Evolutionary conservation across 2,113 vertebrate species (phyloP).

Genomic region (Chauna torquata): DNA sequence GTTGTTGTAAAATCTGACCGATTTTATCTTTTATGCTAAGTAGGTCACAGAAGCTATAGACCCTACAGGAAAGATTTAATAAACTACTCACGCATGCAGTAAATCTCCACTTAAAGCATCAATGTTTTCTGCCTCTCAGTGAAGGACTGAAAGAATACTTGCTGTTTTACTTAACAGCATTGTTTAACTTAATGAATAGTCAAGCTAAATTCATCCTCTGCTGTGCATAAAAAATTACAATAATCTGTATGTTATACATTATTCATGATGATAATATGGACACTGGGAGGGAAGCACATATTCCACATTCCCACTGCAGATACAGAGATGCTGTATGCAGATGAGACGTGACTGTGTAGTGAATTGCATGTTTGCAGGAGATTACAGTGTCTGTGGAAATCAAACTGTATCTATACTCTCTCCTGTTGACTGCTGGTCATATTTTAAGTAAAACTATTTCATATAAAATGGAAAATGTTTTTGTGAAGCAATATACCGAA

Average conservation of each 20-base stretch:
- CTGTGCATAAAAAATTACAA: not conserved
- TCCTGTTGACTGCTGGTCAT: not conserved
- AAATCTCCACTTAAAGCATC: not conserved
- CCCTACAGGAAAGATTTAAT: not conserved
- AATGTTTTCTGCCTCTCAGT: not conserved
- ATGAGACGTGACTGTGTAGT: not conserved
- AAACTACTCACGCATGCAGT: not conserved
- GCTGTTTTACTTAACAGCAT: not conserved
- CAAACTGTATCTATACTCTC: not conserved
- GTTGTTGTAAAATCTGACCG: too few relatives aligned
- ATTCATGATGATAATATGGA: not conserved
- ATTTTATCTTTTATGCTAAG: not conserved
- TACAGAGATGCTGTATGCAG: not conserved
- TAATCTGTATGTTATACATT: not conserved
- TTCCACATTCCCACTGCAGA: not conserved
- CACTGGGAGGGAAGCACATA: not conserved
- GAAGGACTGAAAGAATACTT: not conserved
- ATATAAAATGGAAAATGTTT: not conserved
- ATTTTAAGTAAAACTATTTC: not conserved
- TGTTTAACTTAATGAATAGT: slow-evolving; percentile 16
- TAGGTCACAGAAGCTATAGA: not conserved
- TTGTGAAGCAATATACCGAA: not conserved
- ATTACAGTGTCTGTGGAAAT: not conserved
- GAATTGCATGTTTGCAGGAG: not conserved
- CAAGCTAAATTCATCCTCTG: not conserved